Base-by-base conservation (phyloP, 1,140 invertebrate genomes). In the Sarcophaga bullata region DNA sequence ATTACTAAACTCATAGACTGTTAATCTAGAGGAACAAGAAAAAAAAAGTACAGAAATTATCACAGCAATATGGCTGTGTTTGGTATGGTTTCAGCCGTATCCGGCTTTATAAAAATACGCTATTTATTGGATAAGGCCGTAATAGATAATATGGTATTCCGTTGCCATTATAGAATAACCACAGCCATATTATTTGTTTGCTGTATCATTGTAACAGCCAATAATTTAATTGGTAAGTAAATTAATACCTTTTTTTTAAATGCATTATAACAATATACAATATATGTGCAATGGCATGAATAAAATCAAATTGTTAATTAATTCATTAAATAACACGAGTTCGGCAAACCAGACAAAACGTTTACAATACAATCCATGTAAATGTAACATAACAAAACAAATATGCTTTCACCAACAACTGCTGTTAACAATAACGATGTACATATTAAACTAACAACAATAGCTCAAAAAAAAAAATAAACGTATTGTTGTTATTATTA, bases 61-160 rank as follows among this genome's bases (percentile, higher is more conserved):
- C n/a, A 58, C 62, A n/a, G 25, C 54, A 83, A 93, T 90, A 97
- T 97, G 96, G 93, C 94, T 85, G 92, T 96, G 81, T 94, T 96
- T 85, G 94, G 95, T 72, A 92, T 97, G 92, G 93, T 95, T 73
- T 96, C 95, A 85, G 93, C 95, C n/a, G 94, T 96, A 82, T 95
- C 95, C 91, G 95, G 95, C 90, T 96, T 96, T 90, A 92, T 97
- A 85, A 96, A n/a, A 92, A 94, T 96, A 85, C 94, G 95, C 87
- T 96, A 95, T 91, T 92, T 96, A 80, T n/a, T 95, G 87, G 96
- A 97, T 92, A 95, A 95, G 88, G 95, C 95, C 81, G 92, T 95
- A 83, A 97, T 97, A 86, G 97, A 98, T 91, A 97, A 97, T 89
- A 94, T 96, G 92, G 93, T 97, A 8, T 98, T 98, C 91, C 92